phyloP scores from a whole-genome alignment of 2,797 vertebrate genomes.

The Masticophis lateralis region DNA sequence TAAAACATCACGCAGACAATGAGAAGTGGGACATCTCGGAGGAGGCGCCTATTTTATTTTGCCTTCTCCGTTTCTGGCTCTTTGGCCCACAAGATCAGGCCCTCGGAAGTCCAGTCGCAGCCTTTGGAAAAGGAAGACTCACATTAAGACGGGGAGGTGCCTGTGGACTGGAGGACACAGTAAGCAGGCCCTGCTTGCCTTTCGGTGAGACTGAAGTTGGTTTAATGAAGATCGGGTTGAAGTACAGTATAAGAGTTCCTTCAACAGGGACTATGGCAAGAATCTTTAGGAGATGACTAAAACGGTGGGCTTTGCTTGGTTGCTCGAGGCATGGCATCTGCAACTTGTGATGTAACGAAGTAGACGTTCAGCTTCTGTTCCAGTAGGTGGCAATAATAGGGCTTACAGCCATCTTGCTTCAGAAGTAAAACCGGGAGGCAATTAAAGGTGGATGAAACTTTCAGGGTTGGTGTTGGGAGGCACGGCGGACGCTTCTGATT shows the following conservation, averaged over 20 bases:
- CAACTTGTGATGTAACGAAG: not conserved
- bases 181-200: not conserved
- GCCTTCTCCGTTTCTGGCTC: not conserved
- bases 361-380: not conserved
- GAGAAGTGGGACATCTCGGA: not conserved
- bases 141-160: not conserved
- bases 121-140: not conserved
- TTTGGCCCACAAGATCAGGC: not conserved
- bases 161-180: not conserved
- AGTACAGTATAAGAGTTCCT: not conserved
- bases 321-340: not conserved
- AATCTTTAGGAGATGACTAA: not conserved
- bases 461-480: not conserved
- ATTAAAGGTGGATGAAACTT: not conserved
- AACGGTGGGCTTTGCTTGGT: not conserved
- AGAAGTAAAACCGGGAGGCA: not conserved
- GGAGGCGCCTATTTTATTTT: not conserved
- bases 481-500: accelerated
- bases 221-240: not conserved
- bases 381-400: not conserved
- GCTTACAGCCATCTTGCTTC: not conserved
- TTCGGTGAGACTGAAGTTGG: not conserved
- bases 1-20: not conserved
- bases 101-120: not conserved
- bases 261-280: too few species aligned